Evolutionary conservation across 2,797 vertebrate genomes (phyloP).

Genomic region (Tarsius wallacei): DNA sequence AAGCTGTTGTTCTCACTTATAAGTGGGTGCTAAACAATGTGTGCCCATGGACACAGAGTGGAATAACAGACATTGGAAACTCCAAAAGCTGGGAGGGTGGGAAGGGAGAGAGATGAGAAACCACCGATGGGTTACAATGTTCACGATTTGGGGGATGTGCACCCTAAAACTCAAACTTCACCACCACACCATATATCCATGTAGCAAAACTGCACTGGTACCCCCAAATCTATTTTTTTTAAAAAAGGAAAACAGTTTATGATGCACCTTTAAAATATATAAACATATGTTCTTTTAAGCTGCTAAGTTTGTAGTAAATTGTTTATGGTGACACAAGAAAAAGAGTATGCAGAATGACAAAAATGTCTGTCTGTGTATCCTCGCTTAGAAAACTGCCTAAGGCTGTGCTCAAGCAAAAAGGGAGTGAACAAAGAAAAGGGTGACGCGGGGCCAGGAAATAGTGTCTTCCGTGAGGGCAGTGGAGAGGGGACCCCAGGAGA

Average conservation of each 20-base stretch:
- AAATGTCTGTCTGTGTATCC: background rate
- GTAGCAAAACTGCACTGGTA: background rate
- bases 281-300: background rate
- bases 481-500: background rate
- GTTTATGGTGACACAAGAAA: background rate
- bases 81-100: background rate
- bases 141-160: background rate
- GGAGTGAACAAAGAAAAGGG: background rate
- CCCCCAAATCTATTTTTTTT: background rate
- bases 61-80: background rate
- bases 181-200: background rate
- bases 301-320: background rate
- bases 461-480: background rate
- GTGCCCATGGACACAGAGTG: background rate
- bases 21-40: background rate
- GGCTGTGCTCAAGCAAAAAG: background rate
- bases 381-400: conserved; percentile 6
- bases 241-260: background rate
- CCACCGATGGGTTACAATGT: background rate
- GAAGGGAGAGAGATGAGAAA: background rate
- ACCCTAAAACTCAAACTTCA: background rate
- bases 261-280: background rate
- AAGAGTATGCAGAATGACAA: background rate
- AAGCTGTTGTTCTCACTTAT: background rate
- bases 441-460: background rate